Evolutionary conservation across 2,888 invertebrate genomes (phyloP), one percentile per base, ranked within the genome.

Genomic region (Drosophila anceps): DNA sequence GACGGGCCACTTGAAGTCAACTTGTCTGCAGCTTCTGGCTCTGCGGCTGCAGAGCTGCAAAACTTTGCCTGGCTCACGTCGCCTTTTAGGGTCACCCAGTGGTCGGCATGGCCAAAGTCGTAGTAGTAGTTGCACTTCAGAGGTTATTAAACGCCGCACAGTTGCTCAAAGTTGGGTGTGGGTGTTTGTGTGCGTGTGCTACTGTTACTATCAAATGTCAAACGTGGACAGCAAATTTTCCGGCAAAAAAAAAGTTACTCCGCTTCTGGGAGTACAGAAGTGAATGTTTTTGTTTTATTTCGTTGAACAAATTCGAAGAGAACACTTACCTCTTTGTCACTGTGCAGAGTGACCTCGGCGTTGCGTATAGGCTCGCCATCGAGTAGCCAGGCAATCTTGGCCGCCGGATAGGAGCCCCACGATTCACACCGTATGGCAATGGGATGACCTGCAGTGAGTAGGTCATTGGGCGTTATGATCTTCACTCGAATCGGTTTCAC

Each of bases 381-480:
- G 80, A 97, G 94, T 76, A 96, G 95, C 97, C 97, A 97, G 87
- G 96, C 95, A 70, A 97, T 95, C 92, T 96, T 96, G 4, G 97
- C 97, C 15, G 97, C 95, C 27, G 97, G 97, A 92, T 96, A 96
- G 55, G 97, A 97, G 39, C 97, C 97, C 92, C 96, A 95, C 44
- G 96, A 96, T 88, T 96, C 96, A 92, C 97, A 97, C 73, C 95
- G 95, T 79, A 96, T 95, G 58, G 95, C 95, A 84, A 96, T 95
- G 73, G 96, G 95, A 88, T 95, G 95, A 9, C 96, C 96, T 9
- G 96, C 96, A 76, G 96, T 95, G 66, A 96, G 94, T 62, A 95
- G 94, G 54, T 96, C 96, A 79, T 95, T 95, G 64, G 95, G 95
- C 33, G 96, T 94, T 53, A 96, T 94, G 73, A 96, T 95, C 92